Percentiles rank a stretch among this genome's conserved stretches.
phyloP scores from a whole-genome alignment of 2,888 invertebrate species.

The Rutpela maculata region DNA sequence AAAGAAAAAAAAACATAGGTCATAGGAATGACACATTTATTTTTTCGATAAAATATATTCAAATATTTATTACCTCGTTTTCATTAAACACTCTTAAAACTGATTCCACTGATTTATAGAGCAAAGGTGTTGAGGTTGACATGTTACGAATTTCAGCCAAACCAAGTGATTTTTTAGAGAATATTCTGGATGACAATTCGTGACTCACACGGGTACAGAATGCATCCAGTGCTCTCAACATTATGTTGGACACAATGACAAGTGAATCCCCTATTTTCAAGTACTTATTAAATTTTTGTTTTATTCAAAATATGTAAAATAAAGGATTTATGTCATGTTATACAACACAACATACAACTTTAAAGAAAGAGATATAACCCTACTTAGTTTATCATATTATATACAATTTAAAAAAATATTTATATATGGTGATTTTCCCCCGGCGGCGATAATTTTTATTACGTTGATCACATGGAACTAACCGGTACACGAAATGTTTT shows the following conservation, averaged over 20 bases:
- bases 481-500: no score
- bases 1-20: slow-evolving; percentile 39
- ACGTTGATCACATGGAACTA: no score
- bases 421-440: no score
- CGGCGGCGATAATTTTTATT: no score
- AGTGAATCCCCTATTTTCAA: neutral
- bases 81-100: slow-evolving; percentile 55
- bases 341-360: no score
- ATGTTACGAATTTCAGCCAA: slow-evolving; percentile 32
- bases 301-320: no score
- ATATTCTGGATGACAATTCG: neutral
- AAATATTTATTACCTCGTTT: slow-evolving; percentile 48
- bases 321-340: no score
- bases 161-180: neutral
- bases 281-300: no score
- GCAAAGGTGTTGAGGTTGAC: slow-evolving; percentile 27
- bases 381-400: no score
- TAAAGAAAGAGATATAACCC: no score
- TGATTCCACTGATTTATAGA: slow-evolving; percentile 52
- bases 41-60: neutral
- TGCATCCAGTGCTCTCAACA: slow-evolving; percentile 17
- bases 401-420: no score
- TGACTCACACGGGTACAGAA: neutral
- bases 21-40: neutral
- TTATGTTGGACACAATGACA: neutral